phyloP scores from a whole-genome alignment of 30 jellyfish, hydroid and myxozoan species.

The Chrysaora quinquecirrha region DNA sequence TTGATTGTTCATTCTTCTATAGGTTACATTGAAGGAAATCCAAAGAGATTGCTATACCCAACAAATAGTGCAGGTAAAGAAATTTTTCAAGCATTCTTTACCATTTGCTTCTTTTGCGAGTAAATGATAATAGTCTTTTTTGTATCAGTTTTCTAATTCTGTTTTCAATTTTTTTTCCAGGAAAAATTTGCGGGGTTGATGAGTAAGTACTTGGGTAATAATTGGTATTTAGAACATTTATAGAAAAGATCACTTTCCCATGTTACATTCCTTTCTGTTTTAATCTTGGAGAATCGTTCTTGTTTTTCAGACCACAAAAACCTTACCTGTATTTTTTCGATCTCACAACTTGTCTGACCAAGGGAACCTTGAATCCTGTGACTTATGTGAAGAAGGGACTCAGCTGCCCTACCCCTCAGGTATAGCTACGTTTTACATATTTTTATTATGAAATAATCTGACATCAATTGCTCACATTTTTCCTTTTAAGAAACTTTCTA shows the following conservation, averaged over 20 bases:
- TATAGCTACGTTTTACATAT: too few species aligned
- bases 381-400: conserved; percentile 83
- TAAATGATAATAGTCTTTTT: too few species aligned
- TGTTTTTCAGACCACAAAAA: conserved; percentile 66
- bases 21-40: conserved; percentile 88
- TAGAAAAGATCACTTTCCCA: too few species aligned
- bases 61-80: conserved; percentile 87
- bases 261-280: not conserved
- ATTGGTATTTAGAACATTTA: too few species aligned
- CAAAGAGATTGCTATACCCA: conserved; percentile 89
- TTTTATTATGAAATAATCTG: too few species aligned
- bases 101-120: too few species aligned
- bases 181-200: conserved; percentile 92
- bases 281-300: not conserved
- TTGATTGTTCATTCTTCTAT: too few species aligned
- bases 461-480: not conserved
- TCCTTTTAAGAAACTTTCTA: too few species aligned
- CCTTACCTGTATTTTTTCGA: conserved; percentile 85
- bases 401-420: conserved; percentile 98
- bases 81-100: too few species aligned
- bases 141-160: too few species aligned
- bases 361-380: conserved; percentile 89
- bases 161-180: conserved; percentile 41
- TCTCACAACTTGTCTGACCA: conserved; percentile 84
- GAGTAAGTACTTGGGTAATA: conserved; percentile 85